Evolutionary conservation across 2,113 vertebrate species (phyloP).

Genomic region (Carettochelys insculpta): DNA sequence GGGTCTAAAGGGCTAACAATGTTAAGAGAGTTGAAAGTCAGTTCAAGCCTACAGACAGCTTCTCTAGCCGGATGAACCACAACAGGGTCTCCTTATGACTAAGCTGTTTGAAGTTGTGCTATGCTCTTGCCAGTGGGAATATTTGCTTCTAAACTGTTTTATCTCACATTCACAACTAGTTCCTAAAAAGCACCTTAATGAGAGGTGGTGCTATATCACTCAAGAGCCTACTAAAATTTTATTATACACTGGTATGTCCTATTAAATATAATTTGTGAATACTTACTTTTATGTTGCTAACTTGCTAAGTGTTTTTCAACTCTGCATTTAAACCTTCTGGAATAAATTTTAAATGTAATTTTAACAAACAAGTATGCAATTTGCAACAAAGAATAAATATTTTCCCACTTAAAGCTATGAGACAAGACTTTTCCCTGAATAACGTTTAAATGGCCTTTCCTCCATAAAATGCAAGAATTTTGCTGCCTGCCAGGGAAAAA

Average conservation of each 20-base stretch:
- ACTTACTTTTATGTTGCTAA: not conserved
- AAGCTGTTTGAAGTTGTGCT: not conserved
- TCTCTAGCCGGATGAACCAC: not conserved
- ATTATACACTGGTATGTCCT: not conserved
- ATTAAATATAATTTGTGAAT: not conserved
- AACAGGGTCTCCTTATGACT: not conserved
- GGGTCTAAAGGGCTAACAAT: not conserved
- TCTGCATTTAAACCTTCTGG: conserved; percentile 20
- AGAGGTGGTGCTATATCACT: not conserved
- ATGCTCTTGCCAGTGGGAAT: not conserved
- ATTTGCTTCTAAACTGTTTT: not conserved
- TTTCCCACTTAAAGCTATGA: not conserved
- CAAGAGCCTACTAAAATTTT: not conserved
- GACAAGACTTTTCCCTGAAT: conserved; percentile 10
- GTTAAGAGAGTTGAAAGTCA: not conserved
- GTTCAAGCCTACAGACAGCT: not conserved
- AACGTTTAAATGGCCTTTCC: conserved; percentile 35
- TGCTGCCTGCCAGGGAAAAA: not conserved
- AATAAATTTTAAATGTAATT: conserved; percentile 9
- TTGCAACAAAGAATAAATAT: not conserved
- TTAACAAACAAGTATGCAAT: not conserved
- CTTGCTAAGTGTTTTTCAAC: conserved; percentile 16
- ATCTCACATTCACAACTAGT: not conserved
- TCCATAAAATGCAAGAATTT: not conserved
- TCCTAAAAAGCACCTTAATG: not conserved